phyloP scores from a whole-genome alignment of 2,888 invertebrate species.

The Eupithecia centaureata region DNA sequence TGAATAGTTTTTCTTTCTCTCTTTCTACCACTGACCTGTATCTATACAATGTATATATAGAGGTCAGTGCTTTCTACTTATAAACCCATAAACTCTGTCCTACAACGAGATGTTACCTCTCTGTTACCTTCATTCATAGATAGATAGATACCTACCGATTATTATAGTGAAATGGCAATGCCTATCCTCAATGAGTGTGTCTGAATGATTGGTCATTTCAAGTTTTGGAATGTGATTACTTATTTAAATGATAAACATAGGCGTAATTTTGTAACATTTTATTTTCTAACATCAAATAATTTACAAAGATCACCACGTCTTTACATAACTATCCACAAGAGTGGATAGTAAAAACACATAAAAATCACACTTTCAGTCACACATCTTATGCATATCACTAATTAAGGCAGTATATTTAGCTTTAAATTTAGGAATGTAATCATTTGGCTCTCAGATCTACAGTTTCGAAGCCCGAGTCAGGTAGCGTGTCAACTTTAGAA shows the following conservation, averaged over 20 bases:
- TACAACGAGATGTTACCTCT: too few species aligned
- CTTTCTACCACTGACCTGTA: too few species aligned
- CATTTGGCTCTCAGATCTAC: conserved; percentile 73
- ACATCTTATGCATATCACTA: conserved; percentile 3
- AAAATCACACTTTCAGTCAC: conserved; percentile 44
- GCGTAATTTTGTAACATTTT: conserved; percentile 55
- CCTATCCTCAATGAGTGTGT: too few species aligned
- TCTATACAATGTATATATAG: too few species aligned
- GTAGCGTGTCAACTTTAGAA: conserved; percentile 65
- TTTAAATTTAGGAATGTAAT: conserved; percentile 26
- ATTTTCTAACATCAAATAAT: conserved; percentile 71
- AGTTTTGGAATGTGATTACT: too few species aligned
- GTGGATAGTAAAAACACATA: conserved; percentile 34
- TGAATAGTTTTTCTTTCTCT: too few species aligned
- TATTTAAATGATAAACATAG: not conserved
- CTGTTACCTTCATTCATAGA: too few species aligned
- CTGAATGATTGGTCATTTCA: too few species aligned
- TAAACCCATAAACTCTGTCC: too few species aligned
- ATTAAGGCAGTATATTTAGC: conserved; percentile 46
- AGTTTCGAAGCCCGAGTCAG: conserved; percentile 79
- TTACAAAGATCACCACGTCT: conserved; percentile 56
- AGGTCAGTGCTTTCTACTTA: too few species aligned
- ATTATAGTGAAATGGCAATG: too few species aligned
- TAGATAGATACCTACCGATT: too few species aligned
- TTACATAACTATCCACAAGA: conserved; percentile 36